A percentile compares a stretch with the other conserved stretches of the same genome.
Conservation (phyloP, 2,888 invertebrate genomes). For the Rhyacophila evoluta region DNA sequence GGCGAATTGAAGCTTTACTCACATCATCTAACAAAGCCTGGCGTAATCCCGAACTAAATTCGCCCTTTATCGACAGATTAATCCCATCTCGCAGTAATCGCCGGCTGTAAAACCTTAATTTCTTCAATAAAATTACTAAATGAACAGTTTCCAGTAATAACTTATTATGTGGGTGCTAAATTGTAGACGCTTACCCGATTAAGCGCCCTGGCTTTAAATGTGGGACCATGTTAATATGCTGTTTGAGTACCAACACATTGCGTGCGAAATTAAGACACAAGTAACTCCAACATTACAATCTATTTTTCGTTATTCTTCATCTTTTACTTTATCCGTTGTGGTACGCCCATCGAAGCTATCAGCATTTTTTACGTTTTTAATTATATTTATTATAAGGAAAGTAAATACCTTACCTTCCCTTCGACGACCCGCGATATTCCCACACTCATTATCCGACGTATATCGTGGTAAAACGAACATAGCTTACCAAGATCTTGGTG, state of each 20-base stretch:
- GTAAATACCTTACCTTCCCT: too few relatives aligned
- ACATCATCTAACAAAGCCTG: conserved; percentile 38
- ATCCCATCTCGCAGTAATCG: conserved; percentile 44
- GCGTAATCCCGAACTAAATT: conserved; percentile 38
- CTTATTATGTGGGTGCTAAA: conserved; percentile 33
- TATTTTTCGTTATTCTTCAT: too few relatives aligned
- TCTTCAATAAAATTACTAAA: conserved; percentile 43
- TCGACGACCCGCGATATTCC: too few relatives aligned
- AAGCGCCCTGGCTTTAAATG: neutral
- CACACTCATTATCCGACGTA: too few relatives aligned
- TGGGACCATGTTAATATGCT: neutral
- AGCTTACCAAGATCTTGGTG: too few relatives aligned
- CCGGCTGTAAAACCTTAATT: conserved; percentile 37
- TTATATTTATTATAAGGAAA: too few relatives aligned
- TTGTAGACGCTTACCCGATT: conserved; percentile 25
- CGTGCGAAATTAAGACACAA: neutral
- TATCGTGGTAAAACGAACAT: too few relatives aligned
- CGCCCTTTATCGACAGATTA: conserved; percentile 45
- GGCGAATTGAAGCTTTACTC: conserved; percentile 39
- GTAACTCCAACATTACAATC: too few relatives aligned
- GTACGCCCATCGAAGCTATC: too few relatives aligned
- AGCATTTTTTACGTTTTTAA: too few relatives aligned
- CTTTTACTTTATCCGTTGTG: too few relatives aligned
- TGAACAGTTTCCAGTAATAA: conserved; percentile 39
- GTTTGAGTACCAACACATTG: neutral